Base-by-base conservation (phyloP, 1,140 invertebrate species). In the Parapsyche elsis region DNA sequence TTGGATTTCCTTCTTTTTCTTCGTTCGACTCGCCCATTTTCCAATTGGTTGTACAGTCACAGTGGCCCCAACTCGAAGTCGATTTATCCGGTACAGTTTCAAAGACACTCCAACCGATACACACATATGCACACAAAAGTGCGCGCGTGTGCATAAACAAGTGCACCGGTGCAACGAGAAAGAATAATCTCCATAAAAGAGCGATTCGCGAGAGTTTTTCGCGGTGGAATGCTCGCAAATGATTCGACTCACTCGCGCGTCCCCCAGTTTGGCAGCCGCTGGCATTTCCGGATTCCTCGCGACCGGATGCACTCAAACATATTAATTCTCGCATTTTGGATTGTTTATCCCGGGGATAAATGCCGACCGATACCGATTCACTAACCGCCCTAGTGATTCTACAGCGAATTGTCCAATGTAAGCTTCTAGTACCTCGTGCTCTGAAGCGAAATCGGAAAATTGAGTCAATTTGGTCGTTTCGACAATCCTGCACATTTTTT, bases 151-250 rank as follows among this genome's bases (percentile, higher is more conserved):
- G 23, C 23, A 67, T 67, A 67, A 67, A 67, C 64, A 67, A 67
- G 64, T 24, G 24, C 23, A 12, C 9, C 24, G 21, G 10, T 23
- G 5, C 21, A 12, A 57, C 46, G 14, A 57, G 9, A 49, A 64
- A 77, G 75, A 77, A 77, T 77, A 77, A 77, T 77, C 75, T 77
- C 30, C 75, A 64, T 77, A 77, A 64, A 64, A 59, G 57, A 64
- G 46, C 75, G 59, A 77, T 75, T 75, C 19, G 2, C 19, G 45
- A 16, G 38, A 75, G 12, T 38, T 45, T 16, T 14, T 75, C 45
- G 7, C 16, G 45, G 71, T 38, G 38, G 46, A 26, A 24, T 21
- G 45, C 71, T 75, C 71, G 38, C 71, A 75, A 75, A 75, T 53
- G 71, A 75, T 75, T 16, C 46, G 7, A 49, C 71, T 75, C 46